Percentiles rank a stretch among this genome's conserved stretches.
These are phyloP conservation scores for Coracias cyanogaster DNA, from an alignment of 2,797 vertebrate species.

Conservation along the genomic window DNA sequence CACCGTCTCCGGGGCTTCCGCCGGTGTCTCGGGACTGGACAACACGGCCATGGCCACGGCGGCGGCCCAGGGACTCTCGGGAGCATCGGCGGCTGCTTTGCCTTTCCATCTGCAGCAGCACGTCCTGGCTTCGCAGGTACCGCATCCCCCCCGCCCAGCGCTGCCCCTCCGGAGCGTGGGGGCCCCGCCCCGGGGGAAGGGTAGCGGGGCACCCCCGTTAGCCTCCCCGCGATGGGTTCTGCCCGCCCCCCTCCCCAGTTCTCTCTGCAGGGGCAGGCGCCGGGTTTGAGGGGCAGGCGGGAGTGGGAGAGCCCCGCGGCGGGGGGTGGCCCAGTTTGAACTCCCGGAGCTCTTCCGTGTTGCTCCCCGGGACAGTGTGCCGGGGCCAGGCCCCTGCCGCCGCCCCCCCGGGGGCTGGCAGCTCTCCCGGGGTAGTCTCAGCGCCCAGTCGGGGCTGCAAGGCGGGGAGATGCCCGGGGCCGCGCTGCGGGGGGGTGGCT, in stretches of 20 bases:
- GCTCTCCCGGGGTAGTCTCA: not conserved
- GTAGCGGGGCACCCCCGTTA: not conserved
- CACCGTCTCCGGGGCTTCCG: conserved; percentile 88
- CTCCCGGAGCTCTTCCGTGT: not conserved
- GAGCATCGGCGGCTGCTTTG: conserved; percentile 84
- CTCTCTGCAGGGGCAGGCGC: not conserved
- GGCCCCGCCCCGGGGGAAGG: not conserved
- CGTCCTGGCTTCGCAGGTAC: conserved; percentile 96
- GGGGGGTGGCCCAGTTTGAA: not conserved
- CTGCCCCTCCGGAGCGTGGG: not conserved
- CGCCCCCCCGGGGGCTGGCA: no score
- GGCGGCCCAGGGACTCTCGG: conserved; percentile 88
- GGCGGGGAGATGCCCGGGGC: not conserved
- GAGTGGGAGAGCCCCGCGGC: not conserved
- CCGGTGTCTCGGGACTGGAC: conserved; percentile 90
- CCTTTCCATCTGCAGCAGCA: conserved; percentile 98
- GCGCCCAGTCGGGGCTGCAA: not conserved
- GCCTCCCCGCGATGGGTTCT: not conserved
- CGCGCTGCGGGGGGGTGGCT: not conserved
- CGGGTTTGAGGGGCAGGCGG: not conserved
- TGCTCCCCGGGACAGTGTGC: not conserved
- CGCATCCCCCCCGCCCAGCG: rapidly evolving
- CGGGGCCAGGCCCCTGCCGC: not conserved
- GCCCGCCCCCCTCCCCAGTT: rapidly evolving
- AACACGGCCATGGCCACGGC: conserved; percentile 88